phyloP scores from a whole-genome alignment of 2,797 vertebrate species.

The Mallotus villosus region DNA sequence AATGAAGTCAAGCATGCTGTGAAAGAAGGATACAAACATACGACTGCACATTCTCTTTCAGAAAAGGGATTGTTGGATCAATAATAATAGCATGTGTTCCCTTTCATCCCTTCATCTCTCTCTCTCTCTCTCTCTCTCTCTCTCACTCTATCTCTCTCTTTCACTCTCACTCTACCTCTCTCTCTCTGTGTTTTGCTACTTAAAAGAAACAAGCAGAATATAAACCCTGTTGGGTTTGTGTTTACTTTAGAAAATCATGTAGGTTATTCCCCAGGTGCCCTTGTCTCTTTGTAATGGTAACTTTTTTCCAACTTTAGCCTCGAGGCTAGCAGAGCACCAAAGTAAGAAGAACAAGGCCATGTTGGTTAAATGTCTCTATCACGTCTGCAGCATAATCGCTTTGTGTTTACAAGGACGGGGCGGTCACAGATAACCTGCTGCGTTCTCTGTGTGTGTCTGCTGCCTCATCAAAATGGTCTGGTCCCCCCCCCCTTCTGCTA shows the following conservation, averaged over 20 bases:
- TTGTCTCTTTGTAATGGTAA: conserved; percentile 32
- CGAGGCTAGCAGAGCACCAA: conserved; percentile 42
- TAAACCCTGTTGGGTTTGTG: neutral
- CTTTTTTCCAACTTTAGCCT: conserved; percentile 41
- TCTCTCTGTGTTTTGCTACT: neutral
- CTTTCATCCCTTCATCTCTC: neutral
- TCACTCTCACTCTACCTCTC: neutral
- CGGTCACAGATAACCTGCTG: conserved; percentile 58
- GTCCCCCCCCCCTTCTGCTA: no score
- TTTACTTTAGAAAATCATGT: conserved; percentile 40
- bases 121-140: neutral
- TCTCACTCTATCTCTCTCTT: neutral
- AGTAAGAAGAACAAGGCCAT: conserved; percentile 45
- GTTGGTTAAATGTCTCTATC: conserved; percentile 65
- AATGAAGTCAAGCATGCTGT: neutral
- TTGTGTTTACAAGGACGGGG: conserved; percentile 63
- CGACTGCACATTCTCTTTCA: neutral
- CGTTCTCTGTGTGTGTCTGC: conserved; percentile 41
- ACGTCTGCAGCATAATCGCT: conserved; percentile 60
- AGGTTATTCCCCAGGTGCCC: conserved; percentile 30
- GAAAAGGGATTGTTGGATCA: neutral
- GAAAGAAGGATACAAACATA: neutral
- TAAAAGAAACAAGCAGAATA: neutral
- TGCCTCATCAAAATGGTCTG: conserved; percentile 49
- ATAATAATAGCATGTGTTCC: neutral